Base-by-base conservation (phyloP, 2,888 invertebrate genomes). In the Sphecodes monilicornis region DNA sequence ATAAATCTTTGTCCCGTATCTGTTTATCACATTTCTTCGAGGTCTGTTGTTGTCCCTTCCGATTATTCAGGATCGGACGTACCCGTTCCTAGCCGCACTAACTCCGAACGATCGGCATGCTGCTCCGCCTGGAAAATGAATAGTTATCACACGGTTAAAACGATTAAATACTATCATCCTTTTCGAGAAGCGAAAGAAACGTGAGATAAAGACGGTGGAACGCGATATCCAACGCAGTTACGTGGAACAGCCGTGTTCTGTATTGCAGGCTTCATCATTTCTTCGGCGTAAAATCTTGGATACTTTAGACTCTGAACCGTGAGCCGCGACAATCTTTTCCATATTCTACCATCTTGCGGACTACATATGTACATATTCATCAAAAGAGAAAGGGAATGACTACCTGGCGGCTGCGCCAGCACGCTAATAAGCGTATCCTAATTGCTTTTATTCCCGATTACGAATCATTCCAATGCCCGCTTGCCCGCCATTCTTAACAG, bases 231-330 rank as follows among this genome's bases (percentile, higher is more conserved):
- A 1, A 29, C 46, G 18, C 18, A 22, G 46, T 50, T 29, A 3
- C 50, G 11, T 6, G 50, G 50, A 32, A 43, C 18, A 0, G 60
- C 29, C 4, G 26, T 2, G 50, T n/a, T 22, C 18, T 3, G 13
- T n/a, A 41, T 73, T 22, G 36, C 22, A 46, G 60, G 46, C 29
- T 43, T 41, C 70, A 50, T 73, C 76, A 57, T 73, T 60, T 29
- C 41, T 72, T 74, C 66, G 39, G 26, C 50, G 85, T 71, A 89
- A 83, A 74, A 66, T n/a, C 18, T 5, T 3, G 32, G 16, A 68
- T 82, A 39, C 68, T 39, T 82, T 80, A 75, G 57, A 86, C 87
- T 82, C 46, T 73, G 79, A 46, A 74, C 69, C 41, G 13, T 46
- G 39, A 26, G 54, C 26, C n/a, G n/a, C 68, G 39, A 36, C 39